Base-by-base conservation (phyloP, 2,888 invertebrate genomes). In the Spilarctia lutea region DNA sequence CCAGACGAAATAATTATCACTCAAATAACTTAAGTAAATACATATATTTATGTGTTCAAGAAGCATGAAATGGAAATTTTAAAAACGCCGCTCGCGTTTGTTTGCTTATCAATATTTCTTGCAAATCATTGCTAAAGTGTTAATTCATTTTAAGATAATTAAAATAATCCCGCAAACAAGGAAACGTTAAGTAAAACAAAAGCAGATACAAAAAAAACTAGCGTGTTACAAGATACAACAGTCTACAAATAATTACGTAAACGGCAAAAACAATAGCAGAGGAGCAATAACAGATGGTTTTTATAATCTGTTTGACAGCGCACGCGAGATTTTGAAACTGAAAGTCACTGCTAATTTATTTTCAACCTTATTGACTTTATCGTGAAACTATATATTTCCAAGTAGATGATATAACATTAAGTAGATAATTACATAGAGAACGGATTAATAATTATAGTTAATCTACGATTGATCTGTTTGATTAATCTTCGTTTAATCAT, bases 231-330 rank as follows among this genome's bases (percentile, higher is more conserved):
- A 77, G 85, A 71, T 71, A 76, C 67, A 79, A 77, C 73, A 76
- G 68, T 71, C 83, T 81, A 79, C 66, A 79, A 77, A 80, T 72
- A 83, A 85, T 84, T 83, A 83, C 81, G 83, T 84, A 83, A 85
- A 81, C 77, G 77, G 67, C 65, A 67, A 74, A 72, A 75, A 79
- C 75, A 77, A 71, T 72, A 33, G 68, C 42, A 68, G 75, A 76
- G 66, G 65, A 67, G 67, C 33, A 33, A 33, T 69, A 56, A 48
- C 48, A 42, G 30, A 74, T 45, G 71, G 33, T 79, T 83, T 83
- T 83, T 78, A 78, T 72, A 76, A 67, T 52, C 60, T 73, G 56
- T 82, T 74, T 78, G 80, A 74, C 80, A 75, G 73, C 27, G 45
- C 85, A 85, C 85, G 85, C 85, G 75, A 85, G 77, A 48, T 68